Base-by-base conservation (phyloP, 2,888 invertebrate genomes). In the Yponomeuta plumbellus region DNA sequence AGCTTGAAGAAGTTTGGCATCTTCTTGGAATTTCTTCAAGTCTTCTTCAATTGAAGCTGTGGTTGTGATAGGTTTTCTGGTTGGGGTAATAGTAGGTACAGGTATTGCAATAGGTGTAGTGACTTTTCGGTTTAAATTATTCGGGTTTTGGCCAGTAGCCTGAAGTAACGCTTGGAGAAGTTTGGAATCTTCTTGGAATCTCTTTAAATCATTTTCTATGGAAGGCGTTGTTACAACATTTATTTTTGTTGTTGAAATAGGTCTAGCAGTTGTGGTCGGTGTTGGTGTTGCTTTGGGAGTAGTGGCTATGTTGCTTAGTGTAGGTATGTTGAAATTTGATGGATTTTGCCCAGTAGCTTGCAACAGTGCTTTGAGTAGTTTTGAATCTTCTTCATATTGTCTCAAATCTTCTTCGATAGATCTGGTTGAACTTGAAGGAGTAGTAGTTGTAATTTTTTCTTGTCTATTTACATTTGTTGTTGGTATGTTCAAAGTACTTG, bases 161-260 rank as follows among this genome's bases (percentile, higher is more conserved):
- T 85, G 81, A 71, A 91, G 79, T 23, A 90, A 77, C 2, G 88
- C 91, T 77, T 91, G 82, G 68, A 90, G 73, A 66, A 91, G 76
- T 73, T 86, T 86, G 10, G 90, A 85, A 68, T 92, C 91, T 76
- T 91, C 87, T 74, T 91, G 86, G 71, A 88, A 88, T 69, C 90
- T 88, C 66, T 80, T 82, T 17, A 92, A 81, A 67, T 91, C 92
- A 26, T 90, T 89, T 75, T 91, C 84, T 67, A 91, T 79, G 34
- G 88, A 86, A 17, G 87, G 81, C 13, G 76, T 69, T 64, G 88
- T 88, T 21, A 84, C 82, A 20, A 82, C 78, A 73, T 80, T 80
- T 39, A 73, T 70, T 64, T 71, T 73, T 66, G 71, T 74, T 62
- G 75, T 73, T 1, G 72, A 65, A 72, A 71, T 73, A 20, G 44